Evolutionary conservation across 92 coral and sea anemone genomes (phyloP), one percentile per base, ranked within the genome.

Genomic region (Epizoanthus stellaris): DNA sequence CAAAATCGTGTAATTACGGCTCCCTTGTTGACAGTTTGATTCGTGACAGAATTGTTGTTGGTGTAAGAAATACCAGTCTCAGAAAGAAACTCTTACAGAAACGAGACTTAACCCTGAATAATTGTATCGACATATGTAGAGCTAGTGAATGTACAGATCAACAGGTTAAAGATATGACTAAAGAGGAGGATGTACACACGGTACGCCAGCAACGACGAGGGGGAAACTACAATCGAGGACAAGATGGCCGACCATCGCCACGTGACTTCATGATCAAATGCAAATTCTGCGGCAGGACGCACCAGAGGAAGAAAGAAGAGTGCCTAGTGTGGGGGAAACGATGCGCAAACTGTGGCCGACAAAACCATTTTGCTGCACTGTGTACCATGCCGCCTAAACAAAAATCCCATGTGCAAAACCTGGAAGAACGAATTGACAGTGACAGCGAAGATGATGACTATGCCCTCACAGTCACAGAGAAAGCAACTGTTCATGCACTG

Each of bases 291-390:
- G 82, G 75, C 30, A 88, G 65, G 43, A 80, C 62, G 6, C 86
- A 80, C 56, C 61, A 12, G 59, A 64, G 47, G 64, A 82, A 70
- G 25, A 88, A 69, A 70, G 86, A 77, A 39, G 67, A 76, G 40
- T 88, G 88, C 53, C 86, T 70, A 8, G 87, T 86, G 6, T 85
- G 92, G 89, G 88, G 88, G 7, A 80, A 80, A 15, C 42, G 68
- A 53, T 89, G 92, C 15, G 73, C 39, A 17, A 75, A 85, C n/a
- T 90, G 82, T 79, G 88, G 85, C 15, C 63, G 68, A 23, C 53
- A 70, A 30, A 90, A 81, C 82, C 89, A 90, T 70, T 86, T 90
- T 45, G 76, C 93, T 42, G 85, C 67, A 19, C 21, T 62, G 8
- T 62, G 67, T 19, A n/a, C n/a, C 67, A 5, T 62, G 47, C 17